Conservation (phyloP, 2,113 vertebrate genomes). For the Erinaceus europaeus region DNA sequence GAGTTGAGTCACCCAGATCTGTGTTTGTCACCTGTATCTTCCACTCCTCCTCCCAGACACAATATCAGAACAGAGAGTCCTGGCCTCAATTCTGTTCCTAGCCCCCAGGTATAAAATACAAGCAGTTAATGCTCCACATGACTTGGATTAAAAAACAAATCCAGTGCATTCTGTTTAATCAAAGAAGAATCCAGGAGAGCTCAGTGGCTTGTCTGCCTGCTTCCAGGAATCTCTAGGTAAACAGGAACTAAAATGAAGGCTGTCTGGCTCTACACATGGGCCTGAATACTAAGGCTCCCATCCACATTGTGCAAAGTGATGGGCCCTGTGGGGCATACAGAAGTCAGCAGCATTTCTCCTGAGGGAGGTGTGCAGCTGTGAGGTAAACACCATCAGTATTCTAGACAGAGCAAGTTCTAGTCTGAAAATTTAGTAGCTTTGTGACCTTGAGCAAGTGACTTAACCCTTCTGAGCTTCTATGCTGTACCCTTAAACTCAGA, state of each 20-base stretch:
- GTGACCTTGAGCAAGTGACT: too few relatives aligned
- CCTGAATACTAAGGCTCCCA: background rate
- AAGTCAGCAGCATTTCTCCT: background rate
- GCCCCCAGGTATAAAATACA: slow-evolving; percentile 19
- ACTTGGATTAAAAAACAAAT: slow-evolving; percentile 28
- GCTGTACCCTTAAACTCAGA: background rate
- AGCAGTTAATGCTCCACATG: slow-evolving; percentile 9
- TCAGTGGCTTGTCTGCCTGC: background rate
- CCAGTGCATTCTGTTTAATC: slow-evolving; percentile 25
- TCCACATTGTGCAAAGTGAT: background rate
- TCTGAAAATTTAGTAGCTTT: background rate
- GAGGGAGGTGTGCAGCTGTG: background rate
- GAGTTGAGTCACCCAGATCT: background rate
- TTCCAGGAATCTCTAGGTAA: background rate
- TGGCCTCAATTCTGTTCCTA: background rate
- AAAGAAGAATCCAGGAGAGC: slow-evolving; percentile 4
- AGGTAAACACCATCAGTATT: background rate
- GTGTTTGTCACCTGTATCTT: background rate
- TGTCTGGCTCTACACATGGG: rapidly evolving
- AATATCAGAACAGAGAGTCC: background rate
- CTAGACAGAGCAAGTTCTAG: background rate
- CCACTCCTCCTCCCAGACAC: background rate
- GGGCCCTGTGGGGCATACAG: background rate
- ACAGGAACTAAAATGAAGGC: background rate
- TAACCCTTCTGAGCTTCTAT: background rate